Evolutionary conservation across 2,113 vertebrate species (phyloP).

Genomic region (Bolborhynchus lineola): DNA sequence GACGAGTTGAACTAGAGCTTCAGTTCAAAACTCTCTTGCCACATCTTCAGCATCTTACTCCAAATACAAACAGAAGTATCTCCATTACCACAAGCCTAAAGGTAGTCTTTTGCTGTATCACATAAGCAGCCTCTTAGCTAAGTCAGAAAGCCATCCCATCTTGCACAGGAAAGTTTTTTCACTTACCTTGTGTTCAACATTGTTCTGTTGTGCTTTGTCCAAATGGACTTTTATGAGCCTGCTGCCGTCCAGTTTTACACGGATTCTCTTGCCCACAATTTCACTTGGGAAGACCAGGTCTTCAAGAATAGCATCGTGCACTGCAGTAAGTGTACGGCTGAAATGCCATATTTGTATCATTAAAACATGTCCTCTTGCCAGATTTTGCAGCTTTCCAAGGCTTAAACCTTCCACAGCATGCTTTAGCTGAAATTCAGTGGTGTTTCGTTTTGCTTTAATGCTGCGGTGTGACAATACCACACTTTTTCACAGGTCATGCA

Average conservation of each 20-base stretch:
- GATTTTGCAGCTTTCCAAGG: background rate
- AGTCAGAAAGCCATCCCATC: background rate
- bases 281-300: conserved; percentile 98
- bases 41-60: background rate
- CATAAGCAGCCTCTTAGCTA: background rate
- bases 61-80: background rate
- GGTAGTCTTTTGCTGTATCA: background rate
- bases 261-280: conserved; percentile 97
- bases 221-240: conserved; percentile 97
- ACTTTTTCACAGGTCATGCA: background rate
- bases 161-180: background rate
- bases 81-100: background rate
- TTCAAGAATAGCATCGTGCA: conserved; percentile 97
- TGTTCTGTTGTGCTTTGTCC: conserved; percentile 99
- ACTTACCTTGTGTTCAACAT: conserved; percentile 96
- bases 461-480: background rate
- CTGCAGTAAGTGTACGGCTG: conserved; percentile 93
- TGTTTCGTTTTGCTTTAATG: background rate
- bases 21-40: background rate
- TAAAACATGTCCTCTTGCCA: background rate
- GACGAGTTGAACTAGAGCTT: background rate
- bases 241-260: conserved; percentile 94
- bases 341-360: background rate
- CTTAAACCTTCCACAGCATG: background rate
- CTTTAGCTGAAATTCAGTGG: background rate